A percentile compares a stretch with the other conserved stretches of the same genome.
These are phyloP conservation scores for Dipodomys spectabilis DNA, from an alignment of 2,113 vertebrate species.

Conservation along the genomic window DNA sequence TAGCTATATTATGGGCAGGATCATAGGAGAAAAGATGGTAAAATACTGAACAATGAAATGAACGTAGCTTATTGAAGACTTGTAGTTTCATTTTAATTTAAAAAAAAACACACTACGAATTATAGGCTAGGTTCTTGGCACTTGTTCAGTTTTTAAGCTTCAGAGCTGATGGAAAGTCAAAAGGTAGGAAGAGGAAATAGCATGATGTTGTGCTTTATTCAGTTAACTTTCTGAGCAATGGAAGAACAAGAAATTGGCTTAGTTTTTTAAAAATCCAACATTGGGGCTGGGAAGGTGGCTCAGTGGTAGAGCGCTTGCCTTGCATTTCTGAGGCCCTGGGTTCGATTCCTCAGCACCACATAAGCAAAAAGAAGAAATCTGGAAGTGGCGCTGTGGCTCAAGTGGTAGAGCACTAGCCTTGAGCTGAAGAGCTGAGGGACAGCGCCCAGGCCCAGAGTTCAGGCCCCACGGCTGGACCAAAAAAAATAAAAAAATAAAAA, in stretches of 20 bases:
- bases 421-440: too few species aligned
- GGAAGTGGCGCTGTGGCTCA: too few species aligned
- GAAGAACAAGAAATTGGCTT: background rate
- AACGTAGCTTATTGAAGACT: background rate
- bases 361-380: too few species aligned
- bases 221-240: background rate
- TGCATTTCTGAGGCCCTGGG: too few species aligned
- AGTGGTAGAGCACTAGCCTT: too few species aligned
- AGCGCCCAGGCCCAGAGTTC: too few species aligned
- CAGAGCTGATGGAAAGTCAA: background rate
- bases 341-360: too few species aligned
- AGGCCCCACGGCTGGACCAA: too few species aligned
- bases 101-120: background rate
- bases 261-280: background rate
- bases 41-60: background rate
- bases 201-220: background rate
- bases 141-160: background rate
- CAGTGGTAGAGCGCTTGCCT: too few species aligned
- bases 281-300: too few species aligned
- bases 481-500: background rate
- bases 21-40: background rate
- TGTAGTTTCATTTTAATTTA: background rate
- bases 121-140: background rate
- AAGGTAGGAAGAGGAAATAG: background rate
- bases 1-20: background rate